Evolutionary conservation across 2,888 invertebrate species (phyloP), one percentile per base, ranked within the genome.

Genomic region (Merodon equestris): DNA sequence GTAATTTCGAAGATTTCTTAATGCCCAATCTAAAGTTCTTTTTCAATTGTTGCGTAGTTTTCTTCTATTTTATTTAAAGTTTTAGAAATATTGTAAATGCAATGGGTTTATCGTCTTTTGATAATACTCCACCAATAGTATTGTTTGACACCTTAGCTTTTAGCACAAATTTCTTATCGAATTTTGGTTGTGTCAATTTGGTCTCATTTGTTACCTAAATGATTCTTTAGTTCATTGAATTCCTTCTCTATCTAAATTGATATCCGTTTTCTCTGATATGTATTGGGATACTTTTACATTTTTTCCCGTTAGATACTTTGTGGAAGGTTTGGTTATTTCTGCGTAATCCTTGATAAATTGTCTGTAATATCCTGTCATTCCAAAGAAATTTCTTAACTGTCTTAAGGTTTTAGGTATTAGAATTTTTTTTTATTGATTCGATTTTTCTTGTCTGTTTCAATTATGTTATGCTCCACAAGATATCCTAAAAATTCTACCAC

Each of bases 1-100:
- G 87, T 40, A 40, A 4, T 86, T 86, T 48, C 86, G 66, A 12
- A 88, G 85, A 42, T 84, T 85, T 74, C 87, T 86, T 5, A 84
- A 71, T 0, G 86, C 85, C 85, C 85, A 87, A 1, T 87, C 83
- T 10, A 87, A 85, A 0, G 84, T 82, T 88, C 87, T 53, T 86
- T 87, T 73, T 88, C 87, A 13, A 86, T 85, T 1, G 84, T 83
- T 0, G 84, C 83, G 54, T 86, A 86, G 19, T 82, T 84, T 19
- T 36, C 53, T 83, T 86, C 84, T 0, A 84, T 76, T 58, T 73
- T 51, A n/a, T 68, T 83, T 61, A 83, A 64, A 0, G 84, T 86
- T 81, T 86, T 82, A 14, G 85, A 86, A 3, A 86, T 82, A n/a
- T n/a, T n/a, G n/a, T n/a, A 7, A 27, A 27, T 27, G 27, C 7